Evolutionary conservation across 1,140 invertebrate species (phyloP), one percentile per base, ranked within the genome.

Genomic region (Zaprionus nigranus): DNA sequence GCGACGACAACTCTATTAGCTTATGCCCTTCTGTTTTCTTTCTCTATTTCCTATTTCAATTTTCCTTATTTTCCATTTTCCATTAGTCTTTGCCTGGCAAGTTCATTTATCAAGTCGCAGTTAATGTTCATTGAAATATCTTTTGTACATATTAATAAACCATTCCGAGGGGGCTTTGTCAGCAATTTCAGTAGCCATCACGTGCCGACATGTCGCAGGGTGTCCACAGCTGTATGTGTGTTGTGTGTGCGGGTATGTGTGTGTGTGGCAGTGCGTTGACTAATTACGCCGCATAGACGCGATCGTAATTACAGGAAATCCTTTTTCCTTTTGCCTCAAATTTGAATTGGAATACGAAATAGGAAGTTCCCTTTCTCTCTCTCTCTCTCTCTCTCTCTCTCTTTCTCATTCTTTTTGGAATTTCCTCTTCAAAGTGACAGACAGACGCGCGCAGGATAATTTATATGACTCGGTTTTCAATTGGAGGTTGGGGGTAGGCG

Each of bases 301-400:
- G 34, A 62, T 66, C 34, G 69, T 86, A 87, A 86, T 86, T 87
- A 78, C 83, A 87, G 83, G 83, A 87, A 87, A 87, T 87, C 84
- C 83, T 65, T 80, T 87, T 88, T 82, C 80, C 83, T 88, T 74
- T 68, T 17, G 60, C 5, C 24, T 61, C 9, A 17, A 22, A 64
- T 54, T 38, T 20, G 20, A 51, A 51, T 51, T 36, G 17, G 5
- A n/a, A 62, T 69, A 62, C 43, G 56, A 62, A 51, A 64, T 43
- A 20, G 49, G 62, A n/a, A 15, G 62, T 26, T 77, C 58, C 30
- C 43, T 20, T 46, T 75, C 46, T 6, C 26, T 79, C 43, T 56
- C 30, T 34, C 13, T 79, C 43, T 56, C 30, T 30, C 51, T 20
- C 46, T 80, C 46, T 34, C 3, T 79, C 43, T 56, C 34, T 34